Conservation (phyloP, 1,140 invertebrate genomes). For the Drosophila kikkawai region DNA sequence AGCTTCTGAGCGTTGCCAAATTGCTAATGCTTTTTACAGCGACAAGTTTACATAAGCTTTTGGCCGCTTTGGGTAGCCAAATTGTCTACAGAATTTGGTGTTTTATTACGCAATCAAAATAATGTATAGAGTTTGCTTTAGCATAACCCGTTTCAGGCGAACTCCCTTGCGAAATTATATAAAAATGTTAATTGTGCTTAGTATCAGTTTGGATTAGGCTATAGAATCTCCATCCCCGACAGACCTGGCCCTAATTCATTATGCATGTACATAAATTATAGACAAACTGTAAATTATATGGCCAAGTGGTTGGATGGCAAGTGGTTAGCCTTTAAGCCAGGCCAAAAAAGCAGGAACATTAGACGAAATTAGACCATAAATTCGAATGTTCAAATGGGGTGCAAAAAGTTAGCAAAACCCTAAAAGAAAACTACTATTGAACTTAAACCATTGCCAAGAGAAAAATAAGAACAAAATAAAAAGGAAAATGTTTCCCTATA, state of each 20-base stretch:
- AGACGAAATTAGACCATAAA: slow-evolving; percentile 12
- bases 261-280: slow-evolving; percentile 75
- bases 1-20: slow-evolving; percentile 25
- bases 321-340: slow-evolving; percentile 53
- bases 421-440: no score
- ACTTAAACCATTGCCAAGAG: no score
- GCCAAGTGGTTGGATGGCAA: slow-evolving; percentile 50
- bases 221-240: slow-evolving; percentile 35
- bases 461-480: not conserved
- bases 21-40: slow-evolving; percentile 15
- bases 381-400: not conserved
- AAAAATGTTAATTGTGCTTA: slow-evolving; percentile 68
- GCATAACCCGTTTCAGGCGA: slow-evolving; percentile 39
- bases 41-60: slow-evolving; percentile 25
- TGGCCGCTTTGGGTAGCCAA: slow-evolving; percentile 26
- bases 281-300: slow-evolving; percentile 65
- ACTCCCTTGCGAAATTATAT: slow-evolving; percentile 60
- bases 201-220: slow-evolving; percentile 51
- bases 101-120: slow-evolving; percentile 58
- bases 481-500: not conserved
- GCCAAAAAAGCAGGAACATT: slow-evolving; percentile 26
- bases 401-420: not conserved
- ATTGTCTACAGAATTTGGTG: slow-evolving; percentile 22
- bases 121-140: slow-evolving; percentile 6
- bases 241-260: slow-evolving; percentile 42